These are phyloP conservation scores for Leptosomus discolor DNA, from an alignment of 2,113 vertebrate genomes.

Conservation along the genomic window DNA sequence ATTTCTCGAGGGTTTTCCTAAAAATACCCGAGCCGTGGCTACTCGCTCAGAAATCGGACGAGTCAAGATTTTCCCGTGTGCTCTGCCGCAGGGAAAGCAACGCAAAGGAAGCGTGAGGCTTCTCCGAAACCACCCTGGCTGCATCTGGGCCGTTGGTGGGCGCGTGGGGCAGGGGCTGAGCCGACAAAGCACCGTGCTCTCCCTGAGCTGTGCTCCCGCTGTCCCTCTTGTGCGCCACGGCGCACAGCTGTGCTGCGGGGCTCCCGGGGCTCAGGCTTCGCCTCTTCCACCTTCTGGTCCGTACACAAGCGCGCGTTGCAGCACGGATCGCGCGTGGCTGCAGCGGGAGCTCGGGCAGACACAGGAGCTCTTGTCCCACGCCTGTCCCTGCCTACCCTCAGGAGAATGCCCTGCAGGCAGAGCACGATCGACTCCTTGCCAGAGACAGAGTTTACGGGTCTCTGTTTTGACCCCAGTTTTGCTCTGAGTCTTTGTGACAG, in stretches of 20 bases:
- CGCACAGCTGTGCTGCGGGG: not conserved
- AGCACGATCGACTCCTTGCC: not conserved
- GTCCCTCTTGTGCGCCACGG: accelerated
- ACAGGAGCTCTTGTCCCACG: not conserved
- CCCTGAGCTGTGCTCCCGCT: not conserved
- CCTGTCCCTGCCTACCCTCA: not conserved
- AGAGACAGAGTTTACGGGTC: not conserved
- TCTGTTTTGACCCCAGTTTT: not conserved
- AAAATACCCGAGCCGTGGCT: not conserved
- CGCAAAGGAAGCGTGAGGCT: not conserved
- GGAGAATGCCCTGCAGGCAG: not conserved
- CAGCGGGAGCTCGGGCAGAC: not conserved
- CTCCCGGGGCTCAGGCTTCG: not conserved
- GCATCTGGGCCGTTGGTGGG: not conserved
- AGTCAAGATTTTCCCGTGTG: not conserved
- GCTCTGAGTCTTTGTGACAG: not conserved
- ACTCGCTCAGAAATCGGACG: not conserved
- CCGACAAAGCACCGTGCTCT: not conserved
- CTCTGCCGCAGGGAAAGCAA: not conserved
- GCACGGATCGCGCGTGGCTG: not conserved
- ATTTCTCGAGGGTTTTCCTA: not conserved
- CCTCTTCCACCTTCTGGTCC: not conserved
- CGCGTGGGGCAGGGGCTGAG: not conserved
- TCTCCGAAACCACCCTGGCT: not conserved
- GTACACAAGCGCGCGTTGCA: not conserved